phyloP scores from a whole-genome alignment of 2,888 invertebrate genomes.

The Dusona sp. region DNA sequence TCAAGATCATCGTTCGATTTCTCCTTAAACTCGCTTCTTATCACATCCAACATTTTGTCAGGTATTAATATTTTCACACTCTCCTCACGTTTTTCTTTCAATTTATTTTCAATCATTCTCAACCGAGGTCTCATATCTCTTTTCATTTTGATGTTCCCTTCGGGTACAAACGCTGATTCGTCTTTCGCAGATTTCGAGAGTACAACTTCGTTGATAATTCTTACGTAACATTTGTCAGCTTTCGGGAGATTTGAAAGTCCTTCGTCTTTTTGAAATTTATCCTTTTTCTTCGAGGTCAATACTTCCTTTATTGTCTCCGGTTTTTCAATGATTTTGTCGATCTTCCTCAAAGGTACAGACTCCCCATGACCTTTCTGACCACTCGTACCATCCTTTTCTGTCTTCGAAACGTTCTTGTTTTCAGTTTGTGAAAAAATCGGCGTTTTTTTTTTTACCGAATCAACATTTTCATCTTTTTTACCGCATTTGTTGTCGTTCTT shows the following conservation, averaged over 20 bases:
- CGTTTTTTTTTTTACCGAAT: conserved; percentile 16
- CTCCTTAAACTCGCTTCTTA: background rate
- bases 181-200: background rate
- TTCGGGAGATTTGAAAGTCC: conserved; percentile 7
- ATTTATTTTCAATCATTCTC: conserved; percentile 14
- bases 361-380: conserved; percentile 17
- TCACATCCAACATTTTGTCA: conserved; percentile 31
- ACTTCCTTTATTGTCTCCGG: conserved; percentile 9
- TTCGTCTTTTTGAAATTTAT: background rate
- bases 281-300: background rate
- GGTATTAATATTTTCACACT: conserved; percentile 27
- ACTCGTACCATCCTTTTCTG: background rate
- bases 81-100: conserved; percentile 3
- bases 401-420: background rate
- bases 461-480: background rate
- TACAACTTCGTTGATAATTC: conserved; percentile 25
- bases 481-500: background rate
- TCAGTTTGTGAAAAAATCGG: background rate
- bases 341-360: conserved; percentile 46
- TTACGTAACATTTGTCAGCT: conserved; percentile 19
- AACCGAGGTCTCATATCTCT: background rate
- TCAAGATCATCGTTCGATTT: background rate
- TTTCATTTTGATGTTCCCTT: conserved; percentile 38
- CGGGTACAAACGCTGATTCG: conserved; percentile 8
- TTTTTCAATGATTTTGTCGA: background rate